phyloP scores from a whole-genome alignment of 2,113 vertebrate species.

The Oryzias celebensis region DNA sequence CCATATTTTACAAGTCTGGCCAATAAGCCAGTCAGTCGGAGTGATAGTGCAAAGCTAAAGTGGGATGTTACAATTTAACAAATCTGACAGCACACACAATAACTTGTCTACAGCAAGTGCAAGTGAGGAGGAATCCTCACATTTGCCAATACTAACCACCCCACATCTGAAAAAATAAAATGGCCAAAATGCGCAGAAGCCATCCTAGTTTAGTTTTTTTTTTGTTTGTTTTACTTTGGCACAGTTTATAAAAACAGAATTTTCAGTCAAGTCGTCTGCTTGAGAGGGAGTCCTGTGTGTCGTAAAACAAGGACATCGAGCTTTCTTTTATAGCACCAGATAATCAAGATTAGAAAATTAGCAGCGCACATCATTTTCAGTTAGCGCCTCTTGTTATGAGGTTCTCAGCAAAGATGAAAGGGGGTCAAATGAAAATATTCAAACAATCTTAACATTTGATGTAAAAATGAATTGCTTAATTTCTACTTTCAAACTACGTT shows the following conservation, averaged over 20 bases:
- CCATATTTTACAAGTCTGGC: constrained; percentile 12
- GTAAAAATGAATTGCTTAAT: constrained; percentile 47
- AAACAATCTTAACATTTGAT: constrained; percentile 37
- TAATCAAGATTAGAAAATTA: too few species aligned
- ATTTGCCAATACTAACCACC: constrained; percentile 24
- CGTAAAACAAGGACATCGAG: neutral
- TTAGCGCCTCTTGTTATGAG: neutral
- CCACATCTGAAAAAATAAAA: constrained; percentile 9
- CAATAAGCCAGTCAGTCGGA: constrained; percentile 7
- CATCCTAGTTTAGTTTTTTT: constrained; percentile 7
- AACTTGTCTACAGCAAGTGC: neutral
- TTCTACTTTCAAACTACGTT: constrained; percentile 21
- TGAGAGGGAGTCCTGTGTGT: constrained; percentile 30
- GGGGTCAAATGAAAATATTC: constrained; percentile 17
- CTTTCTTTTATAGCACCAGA: constrained; percentile 36
- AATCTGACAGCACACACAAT: constrained; percentile 8
- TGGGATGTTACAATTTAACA: constrained; percentile 18
- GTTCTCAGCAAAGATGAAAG: constrained; percentile 14
- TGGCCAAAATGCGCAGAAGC: constrained; percentile 41
- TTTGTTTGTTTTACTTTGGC: constrained; percentile 42
- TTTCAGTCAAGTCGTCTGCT: constrained; percentile 45
- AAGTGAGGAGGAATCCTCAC: constrained; percentile 17
- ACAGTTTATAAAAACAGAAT: constrained; percentile 57
- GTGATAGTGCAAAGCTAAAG: constrained; percentile 28
- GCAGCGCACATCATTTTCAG: constrained; percentile 45